Conservation (phyloP, 2,888 invertebrate species). For the Eupithecia subfuscata region DNA sequence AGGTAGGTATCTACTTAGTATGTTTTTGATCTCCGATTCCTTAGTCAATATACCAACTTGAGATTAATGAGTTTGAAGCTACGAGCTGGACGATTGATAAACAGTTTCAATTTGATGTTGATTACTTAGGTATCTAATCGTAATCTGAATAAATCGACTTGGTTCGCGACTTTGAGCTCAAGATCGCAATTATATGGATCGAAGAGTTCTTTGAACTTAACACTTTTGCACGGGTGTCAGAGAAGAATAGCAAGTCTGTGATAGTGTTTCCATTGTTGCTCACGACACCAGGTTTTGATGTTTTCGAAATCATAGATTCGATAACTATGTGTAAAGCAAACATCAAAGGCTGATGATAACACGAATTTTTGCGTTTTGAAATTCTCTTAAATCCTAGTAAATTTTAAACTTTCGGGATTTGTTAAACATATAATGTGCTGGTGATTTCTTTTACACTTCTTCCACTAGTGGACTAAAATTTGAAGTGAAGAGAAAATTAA, state of each 20-base stretch:
- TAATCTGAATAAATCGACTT: constrained; percentile 21
- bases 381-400: no score
- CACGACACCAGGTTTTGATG: no score
- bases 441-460: no score
- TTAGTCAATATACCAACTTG: neutral
- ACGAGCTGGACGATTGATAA: constrained; percentile 25
- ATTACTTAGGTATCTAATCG: constrained; percentile 33
- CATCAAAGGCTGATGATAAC: no score
- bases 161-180: constrained; percentile 11
- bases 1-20: neutral
- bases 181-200: constrained; percentile 16
- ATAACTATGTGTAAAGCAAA: no score
- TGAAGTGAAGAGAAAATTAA: no score
- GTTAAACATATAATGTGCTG: no score
- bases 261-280: no score
- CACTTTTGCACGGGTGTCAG: neutral
- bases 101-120: constrained; percentile 34
- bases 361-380: no score
- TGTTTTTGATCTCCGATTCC: neutral
- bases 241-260: neutral
- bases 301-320: no score
- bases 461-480: no score
- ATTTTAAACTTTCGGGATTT: no score
- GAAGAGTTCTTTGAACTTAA: constrained; percentile 10
- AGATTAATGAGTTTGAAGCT: constrained; percentile 21